Evolutionary conservation across 2,888 invertebrate genomes (phyloP), one percentile per base, ranked within the genome.

Genomic region (Drosophila rellima): DNA sequence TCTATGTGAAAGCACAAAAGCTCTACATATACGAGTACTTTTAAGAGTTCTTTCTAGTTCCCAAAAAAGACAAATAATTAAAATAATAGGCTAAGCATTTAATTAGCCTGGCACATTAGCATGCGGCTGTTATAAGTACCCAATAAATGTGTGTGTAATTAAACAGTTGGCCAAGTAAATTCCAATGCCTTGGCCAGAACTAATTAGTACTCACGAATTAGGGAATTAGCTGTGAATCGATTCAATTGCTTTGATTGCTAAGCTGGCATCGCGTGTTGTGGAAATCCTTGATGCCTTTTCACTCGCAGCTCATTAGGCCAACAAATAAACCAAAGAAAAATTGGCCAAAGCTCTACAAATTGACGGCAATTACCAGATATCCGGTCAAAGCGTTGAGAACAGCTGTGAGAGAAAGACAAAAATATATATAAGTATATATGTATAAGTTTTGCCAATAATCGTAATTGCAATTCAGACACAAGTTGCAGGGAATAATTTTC

Each of bases 331-430:
- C 82, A 59, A 42, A 37, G 70, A 77, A 62, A 48, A 54, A 77
- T 56, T 56, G 11, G 56, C 56, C 45, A 76, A 82, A 74, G 66
- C 73, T 59, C 66, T 40, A 64, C 76, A 76, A 83, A 45, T 45
- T 45, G 65, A 44, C 23, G 68, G 69, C 81, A 82, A 82, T 82
- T 85, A 82, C 77, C 26, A 55, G 78, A 81, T 78, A 76, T 82
- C 84, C 87, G 68, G 83, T 67, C 74, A 66, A 44, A 26, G 8
- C 1, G 23, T 1, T 2, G n/a, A 15, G 45, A 33, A 47, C 47
- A 47, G 31, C 47, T 45, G 45, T 45, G 45, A 15, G 15, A 62
- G 31, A n/a, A 51, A 5, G 31, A n/a, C n/a, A 17, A 29, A 15
- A 31, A 20, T 7, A 35, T n/a, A n/a, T n/a, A 59, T 17, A 35